Evolutionary conservation across 1,140 invertebrate genomes (phyloP), one percentile per base, ranked within the genome.

Genomic region (Drosophila ohnishii): DNA sequence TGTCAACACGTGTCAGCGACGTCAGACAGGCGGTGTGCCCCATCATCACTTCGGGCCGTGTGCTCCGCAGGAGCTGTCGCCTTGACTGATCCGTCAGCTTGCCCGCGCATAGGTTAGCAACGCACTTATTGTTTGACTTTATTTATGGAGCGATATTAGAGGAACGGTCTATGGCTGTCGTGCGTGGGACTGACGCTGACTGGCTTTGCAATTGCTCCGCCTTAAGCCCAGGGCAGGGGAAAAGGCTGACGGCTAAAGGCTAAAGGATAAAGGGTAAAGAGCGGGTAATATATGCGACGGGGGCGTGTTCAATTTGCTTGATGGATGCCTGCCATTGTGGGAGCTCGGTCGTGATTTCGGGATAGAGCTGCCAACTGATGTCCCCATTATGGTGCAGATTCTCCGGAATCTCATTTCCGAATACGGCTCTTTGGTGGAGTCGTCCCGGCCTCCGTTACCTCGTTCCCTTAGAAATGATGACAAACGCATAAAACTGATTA

Each of bases 231-330:
- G 11, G 11, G 5, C 8, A 14, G 11, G 11, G 28, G 40, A 14
- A 39, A 47, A 13, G 28, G 40, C 35, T 19, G 22, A 47, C 8
- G 14, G 25, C 5, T 28, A n/a, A 30, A 10, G 9, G 11, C 28
- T 45, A 82, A 83, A 78, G 75, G 76, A 16, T 42, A 83, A 83
- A 79, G 78, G 75, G 74, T 78, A 67, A 66, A 61, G 60, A 37
- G 58, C 28, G 66, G 59, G 47, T 75, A 75, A 66, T 73, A 42
- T 59, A 70, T 61, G 58, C 58, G 65, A 37, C 48, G 37, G 60
- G 61, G 79, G 83, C 84, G 71, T 86, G 67, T 70, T 51, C 83
- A 79, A 87, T 86, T 86, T 83, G 56, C 39, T 75, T 86, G 82
- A 86, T 87, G 66, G 70, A 87, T 86, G 83, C 32, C 58, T 57